phyloP scores from a whole-genome alignment of 2,797 vertebrate species.

The Gallinago stenura region DNA sequence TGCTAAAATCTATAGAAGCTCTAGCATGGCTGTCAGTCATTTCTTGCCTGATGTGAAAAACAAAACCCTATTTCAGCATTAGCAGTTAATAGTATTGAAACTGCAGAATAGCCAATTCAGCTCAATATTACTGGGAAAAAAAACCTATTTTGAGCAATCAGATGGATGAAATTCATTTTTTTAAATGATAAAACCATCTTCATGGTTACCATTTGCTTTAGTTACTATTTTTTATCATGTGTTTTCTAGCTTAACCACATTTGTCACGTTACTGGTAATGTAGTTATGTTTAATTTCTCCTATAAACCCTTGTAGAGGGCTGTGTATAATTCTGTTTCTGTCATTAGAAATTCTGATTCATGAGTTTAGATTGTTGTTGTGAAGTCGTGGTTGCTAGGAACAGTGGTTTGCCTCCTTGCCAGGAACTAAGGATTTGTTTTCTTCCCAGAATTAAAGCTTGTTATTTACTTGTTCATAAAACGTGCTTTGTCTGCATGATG shows the following conservation, averaged over 20 bases:
- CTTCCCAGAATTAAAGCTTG: constrained; percentile 50
- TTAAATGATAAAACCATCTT: constrained; percentile 20
- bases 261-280: constrained; percentile 57
- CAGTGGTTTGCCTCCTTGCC: constrained; percentile 48
- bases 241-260: constrained; percentile 20
- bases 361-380: constrained; percentile 44
- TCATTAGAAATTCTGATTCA: constrained; percentile 57
- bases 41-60: constrained; percentile 19
- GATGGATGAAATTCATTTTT: background rate
- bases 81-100: background rate
- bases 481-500: background rate
- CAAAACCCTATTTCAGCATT: constrained; percentile 26
- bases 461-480: constrained; percentile 9
- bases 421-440: constrained; percentile 50
- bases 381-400: constrained; percentile 61
- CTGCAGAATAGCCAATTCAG: constrained; percentile 21
- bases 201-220: constrained; percentile 25
- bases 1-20: constrained; percentile 13
- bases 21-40: background rate
- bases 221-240: constrained; percentile 19
- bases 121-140: background rate
- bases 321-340: constrained; percentile 58
- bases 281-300: constrained; percentile 48
- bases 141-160: background rate
- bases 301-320: constrained; percentile 24